Percentiles rank a stretch among this genome's conserved stretches.
These are phyloP conservation scores for Eubucco bourcierii DNA, from an alignment of 2,113 vertebrate genomes.

Conservation along the genomic window DNA sequence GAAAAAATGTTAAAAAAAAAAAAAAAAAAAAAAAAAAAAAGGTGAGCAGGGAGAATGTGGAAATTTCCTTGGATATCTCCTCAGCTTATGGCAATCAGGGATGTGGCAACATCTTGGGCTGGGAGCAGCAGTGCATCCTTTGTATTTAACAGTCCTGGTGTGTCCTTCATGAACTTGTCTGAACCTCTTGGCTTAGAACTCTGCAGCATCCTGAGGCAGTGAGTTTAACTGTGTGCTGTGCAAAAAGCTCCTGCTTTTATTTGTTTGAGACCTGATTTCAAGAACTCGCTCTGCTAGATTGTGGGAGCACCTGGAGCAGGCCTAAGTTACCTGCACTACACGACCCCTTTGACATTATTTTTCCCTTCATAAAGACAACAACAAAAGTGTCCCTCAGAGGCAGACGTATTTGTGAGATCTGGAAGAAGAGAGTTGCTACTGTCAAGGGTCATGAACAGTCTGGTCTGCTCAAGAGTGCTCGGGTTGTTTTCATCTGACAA, in stretches of 20 bases:
- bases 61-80: neutral
- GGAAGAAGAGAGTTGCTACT: neutral
- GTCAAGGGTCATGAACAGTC: neutral
- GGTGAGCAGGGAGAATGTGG: neutral
- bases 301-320: neutral
- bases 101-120: neutral
- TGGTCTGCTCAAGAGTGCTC: neutral
- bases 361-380: neutral
- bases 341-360: neutral
- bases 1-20: too few species aligned
- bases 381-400: neutral
- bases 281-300: neutral
- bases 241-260: neutral
- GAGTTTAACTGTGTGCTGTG: neutral
- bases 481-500: neutral
- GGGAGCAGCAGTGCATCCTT: neutral
- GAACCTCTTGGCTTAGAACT: neutral
- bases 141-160: accelerated
- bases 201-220: neutral
- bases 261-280: neutral
- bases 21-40: neutral
- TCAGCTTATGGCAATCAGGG: neutral
- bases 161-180: neutral
- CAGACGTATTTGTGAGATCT: neutral
- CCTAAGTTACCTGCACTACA: neutral